A percentile compares a stretch with the other conserved stretches of the same genome.
These are phyloP conservation scores for Dryobotodes eremita DNA, from an alignment of 2,888 invertebrate genomes.

Conservation along the genomic window DNA sequence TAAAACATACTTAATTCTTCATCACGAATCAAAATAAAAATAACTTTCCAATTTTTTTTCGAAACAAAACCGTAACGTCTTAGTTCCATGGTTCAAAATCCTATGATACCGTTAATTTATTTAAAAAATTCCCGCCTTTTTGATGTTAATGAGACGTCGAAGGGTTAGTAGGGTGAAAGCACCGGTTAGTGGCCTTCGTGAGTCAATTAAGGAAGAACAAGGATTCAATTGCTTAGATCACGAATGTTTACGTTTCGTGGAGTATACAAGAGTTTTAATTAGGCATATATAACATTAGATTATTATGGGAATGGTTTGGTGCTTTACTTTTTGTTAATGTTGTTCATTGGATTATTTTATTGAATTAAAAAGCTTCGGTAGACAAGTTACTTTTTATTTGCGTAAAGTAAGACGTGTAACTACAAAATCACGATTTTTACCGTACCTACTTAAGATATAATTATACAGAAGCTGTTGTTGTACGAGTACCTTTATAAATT, in stretches of 20 bases:
- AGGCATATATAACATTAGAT: background rate
- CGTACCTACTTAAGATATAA: background rate
- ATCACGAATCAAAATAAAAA: constrained; percentile 56
- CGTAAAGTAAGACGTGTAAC: too few relatives aligned
- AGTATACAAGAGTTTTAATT: constrained; percentile 23
- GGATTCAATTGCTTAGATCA: constrained; percentile 33
- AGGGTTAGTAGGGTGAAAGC: constrained; percentile 63
- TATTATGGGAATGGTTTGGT: background rate
- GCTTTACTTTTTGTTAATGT: background rate
- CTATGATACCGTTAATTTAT: background rate
- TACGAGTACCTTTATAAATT: too few relatives aligned
- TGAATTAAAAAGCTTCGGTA: background rate
- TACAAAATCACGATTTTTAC: background rate
- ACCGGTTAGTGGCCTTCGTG: constrained; percentile 39
- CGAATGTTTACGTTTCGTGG: constrained; percentile 32
- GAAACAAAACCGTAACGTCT: background rate
- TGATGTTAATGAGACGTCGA: constrained; percentile 70
- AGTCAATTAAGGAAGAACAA: constrained; percentile 37
- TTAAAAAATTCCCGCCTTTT: constrained; percentile 38
- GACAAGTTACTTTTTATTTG: background rate
- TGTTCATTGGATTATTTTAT: background rate
- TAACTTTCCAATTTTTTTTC: background rate
- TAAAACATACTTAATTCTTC: constrained; percentile 52
- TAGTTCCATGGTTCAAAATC: constrained; percentile 24
- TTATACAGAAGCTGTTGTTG: too few relatives aligned